Conservation (phyloP, 2,888 invertebrate species). For the Pecten maximus region DNA sequence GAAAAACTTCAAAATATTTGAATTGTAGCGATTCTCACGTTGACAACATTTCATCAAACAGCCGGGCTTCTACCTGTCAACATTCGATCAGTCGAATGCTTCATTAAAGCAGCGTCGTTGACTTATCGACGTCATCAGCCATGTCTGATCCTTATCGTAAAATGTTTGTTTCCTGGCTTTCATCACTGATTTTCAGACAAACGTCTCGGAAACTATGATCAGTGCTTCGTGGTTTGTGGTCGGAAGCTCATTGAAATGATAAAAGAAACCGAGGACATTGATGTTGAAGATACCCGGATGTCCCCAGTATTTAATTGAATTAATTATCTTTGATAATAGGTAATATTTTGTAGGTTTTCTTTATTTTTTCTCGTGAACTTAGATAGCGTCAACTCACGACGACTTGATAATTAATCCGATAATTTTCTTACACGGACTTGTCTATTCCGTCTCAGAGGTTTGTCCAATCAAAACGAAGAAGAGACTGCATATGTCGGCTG, state of each 20-base stretch:
- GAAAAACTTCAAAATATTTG: too few relatives aligned
- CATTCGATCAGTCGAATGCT: background rate
- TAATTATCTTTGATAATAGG: conserved; percentile 16
- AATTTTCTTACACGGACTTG: background rate
- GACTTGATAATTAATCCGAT: background rate
- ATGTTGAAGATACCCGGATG: background rate
- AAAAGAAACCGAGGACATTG: background rate
- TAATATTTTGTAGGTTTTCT: background rate
- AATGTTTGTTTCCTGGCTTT: conserved; percentile 7
- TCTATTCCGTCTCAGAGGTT: background rate
- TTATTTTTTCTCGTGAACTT: background rate
- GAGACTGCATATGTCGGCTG: too few relatives aligned
- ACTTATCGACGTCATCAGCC: background rate
- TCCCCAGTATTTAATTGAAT: background rate
- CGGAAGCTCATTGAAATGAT: conserved; percentile 10
- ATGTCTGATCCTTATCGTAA: background rate
- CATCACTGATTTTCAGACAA: background rate
- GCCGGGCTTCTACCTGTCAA: background rate
- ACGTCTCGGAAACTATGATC: conserved; percentile 31
- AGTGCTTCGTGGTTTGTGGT: conserved; percentile 20
- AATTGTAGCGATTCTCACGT: too few relatives aligned
- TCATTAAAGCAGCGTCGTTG: background rate
- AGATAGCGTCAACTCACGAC: background rate
- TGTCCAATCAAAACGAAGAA: background rate
- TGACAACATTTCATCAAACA: too few relatives aligned